Base-by-base conservation (phyloP, 2,888 invertebrate species). In the Netelia inedita region DNA sequence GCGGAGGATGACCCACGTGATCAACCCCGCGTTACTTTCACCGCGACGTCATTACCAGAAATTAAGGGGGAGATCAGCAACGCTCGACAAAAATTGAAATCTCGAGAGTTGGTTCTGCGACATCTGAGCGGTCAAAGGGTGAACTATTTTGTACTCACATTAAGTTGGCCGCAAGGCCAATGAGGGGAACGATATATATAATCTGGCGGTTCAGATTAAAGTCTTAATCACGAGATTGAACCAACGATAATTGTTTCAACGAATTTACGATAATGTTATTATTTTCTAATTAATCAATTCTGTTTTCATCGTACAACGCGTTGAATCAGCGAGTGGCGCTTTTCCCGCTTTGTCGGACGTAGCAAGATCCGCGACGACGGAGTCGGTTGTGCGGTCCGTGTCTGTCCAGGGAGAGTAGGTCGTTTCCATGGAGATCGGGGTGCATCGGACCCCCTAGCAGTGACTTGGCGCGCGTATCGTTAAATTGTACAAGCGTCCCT, bases 391-490 rank as follows among this genome's bases (percentile, higher is more conserved):
- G 76, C 75, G 74, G 82, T 79, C 75, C 91, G 91, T 91, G 91
- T 90, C 91, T 89, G 90, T 92, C 92, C 93, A 92, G 93, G 93
- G 93, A 92, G 92, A 93, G 93, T 93, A 93, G 93, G 93, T 93
- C 93, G 93, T 93, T 92, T 89, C 93, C 91, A 92, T 92, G 92
- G 92, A 88, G 91, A 93, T 92, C 88, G 87, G 92, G 92, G 92
- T 92, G 92, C 92, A 92, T 92, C 91, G 90, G 89, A 90, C 88
- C 88, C 90, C 87, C 85, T 55, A 69, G 82, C 69, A 69, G 76
- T 76, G 82, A 82, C 82, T 71, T 80, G 82, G 81, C 72, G 88
- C 72, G 88, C 87, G 87, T 89, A 89, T 89, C 78, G 90, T 90
- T 89, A 88, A 90, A 90, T 90, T 88, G 87, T 88, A 87, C 90